Percentiles rank a stretch among this genome's conserved stretches.
Conservation (phyloP, 2,113 vertebrate species). For the Helogale parvula region DNA sequence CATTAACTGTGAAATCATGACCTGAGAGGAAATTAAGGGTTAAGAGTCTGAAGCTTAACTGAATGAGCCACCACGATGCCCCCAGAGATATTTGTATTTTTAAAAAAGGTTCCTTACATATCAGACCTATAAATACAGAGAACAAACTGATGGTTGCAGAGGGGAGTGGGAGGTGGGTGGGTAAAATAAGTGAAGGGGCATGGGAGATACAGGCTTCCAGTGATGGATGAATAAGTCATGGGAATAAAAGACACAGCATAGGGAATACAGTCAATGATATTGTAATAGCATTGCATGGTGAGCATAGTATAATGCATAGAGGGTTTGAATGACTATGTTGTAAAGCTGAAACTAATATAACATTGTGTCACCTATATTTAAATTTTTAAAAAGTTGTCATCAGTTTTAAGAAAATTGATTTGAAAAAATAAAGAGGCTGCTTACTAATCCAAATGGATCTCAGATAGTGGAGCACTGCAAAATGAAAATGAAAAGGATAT, state of each 20-base stretch:
- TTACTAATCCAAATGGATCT: neutral
- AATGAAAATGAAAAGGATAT: neutral
- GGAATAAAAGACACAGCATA: neutral
- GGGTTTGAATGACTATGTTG: neutral
- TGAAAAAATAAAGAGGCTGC: neutral
- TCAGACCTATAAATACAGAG: neutral
- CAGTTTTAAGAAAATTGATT: neutral
- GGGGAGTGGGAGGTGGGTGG: neutral
- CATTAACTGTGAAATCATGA: too few relatives aligned
- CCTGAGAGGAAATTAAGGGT: too few relatives aligned
- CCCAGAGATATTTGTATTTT: neutral
- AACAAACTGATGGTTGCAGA: neutral
- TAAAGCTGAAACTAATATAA: neutral
- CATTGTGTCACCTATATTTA: neutral
- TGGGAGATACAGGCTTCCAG: neutral
- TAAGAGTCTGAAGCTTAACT: too few relatives aligned
- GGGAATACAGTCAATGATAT: neutral
- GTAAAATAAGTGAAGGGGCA: neutral
- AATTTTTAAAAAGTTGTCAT: neutral
- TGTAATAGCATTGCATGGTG: neutral
- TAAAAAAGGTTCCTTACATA: neutral
- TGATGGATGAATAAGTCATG: neutral
- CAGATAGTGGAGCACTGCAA: neutral
- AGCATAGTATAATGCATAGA: neutral
- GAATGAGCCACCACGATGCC: too few relatives aligned